Evolutionary conservation across 2,113 vertebrate genomes (phyloP).

Genomic region (Theristicus caerulescens): DNA sequence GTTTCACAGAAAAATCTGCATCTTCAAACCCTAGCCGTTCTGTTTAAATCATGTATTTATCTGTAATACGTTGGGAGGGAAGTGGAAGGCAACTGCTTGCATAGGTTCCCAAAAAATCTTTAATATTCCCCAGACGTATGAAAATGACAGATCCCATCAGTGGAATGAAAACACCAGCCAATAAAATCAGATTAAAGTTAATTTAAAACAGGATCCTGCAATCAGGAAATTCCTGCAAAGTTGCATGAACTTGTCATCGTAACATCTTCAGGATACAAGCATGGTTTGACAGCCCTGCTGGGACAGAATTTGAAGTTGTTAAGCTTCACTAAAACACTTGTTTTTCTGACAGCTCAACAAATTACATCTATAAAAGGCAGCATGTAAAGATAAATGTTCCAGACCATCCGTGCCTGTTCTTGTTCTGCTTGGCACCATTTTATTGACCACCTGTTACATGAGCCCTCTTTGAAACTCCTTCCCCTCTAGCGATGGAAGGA

Average conservation of each 20-base stretch:
- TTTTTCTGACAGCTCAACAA: slow-evolving; percentile 17
- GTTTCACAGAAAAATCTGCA: background rate
- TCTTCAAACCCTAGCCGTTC: background rate
- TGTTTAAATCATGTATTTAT: background rate
- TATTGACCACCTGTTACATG: background rate
- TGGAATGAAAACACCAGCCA: slow-evolving; percentile 31
- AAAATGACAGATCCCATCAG: slow-evolving; percentile 16
- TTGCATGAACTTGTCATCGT: slow-evolving; percentile 46
- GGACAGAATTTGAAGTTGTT: slow-evolving; percentile 9
- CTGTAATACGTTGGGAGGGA: background rate
- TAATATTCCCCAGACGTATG: slow-evolving; percentile 7
- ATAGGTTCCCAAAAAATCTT: background rate
- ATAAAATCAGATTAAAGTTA: slow-evolving; percentile 51
- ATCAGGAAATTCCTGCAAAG: slow-evolving; percentile 60
- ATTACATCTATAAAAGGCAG: background rate
- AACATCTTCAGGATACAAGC: slow-evolving; percentile 36
- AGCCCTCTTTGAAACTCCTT: background rate
- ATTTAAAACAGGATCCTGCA: slow-evolving; percentile 57
- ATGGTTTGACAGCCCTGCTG: slow-evolving; percentile 29
- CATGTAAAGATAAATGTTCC: background rate
- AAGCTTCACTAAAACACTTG: background rate
- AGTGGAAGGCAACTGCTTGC: background rate
- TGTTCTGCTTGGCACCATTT: background rate
- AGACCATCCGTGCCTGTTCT: background rate
- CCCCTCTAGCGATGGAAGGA: background rate